A percentile compares a stretch with the other conserved stretches of the same genome.
phyloP scores from a whole-genome alignment of 2,888 invertebrate species.

The Calameuta pallipes region DNA sequence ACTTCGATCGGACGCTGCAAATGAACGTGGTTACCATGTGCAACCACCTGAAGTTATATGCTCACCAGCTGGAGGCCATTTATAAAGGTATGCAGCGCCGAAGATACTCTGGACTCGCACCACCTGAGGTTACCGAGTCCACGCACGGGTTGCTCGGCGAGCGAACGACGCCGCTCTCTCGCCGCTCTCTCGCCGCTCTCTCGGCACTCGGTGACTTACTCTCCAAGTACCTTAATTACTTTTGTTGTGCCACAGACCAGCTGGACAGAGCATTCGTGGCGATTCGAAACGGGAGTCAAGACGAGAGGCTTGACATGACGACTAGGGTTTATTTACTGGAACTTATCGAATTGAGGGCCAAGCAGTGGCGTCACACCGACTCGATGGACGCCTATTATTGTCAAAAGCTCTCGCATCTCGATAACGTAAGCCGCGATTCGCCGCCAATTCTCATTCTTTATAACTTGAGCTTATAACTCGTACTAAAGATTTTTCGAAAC shows the following conservation, averaged over 20 bases:
- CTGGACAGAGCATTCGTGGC: constrained; percentile 85
- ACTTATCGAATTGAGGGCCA: constrained; percentile 91
- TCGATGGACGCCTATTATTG: constrained; percentile 86
- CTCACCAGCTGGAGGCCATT: constrained; percentile 83
- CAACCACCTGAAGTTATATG: constrained; percentile 79
- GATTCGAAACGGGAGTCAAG: constrained; percentile 90
- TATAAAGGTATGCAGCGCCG: constrained; percentile 72
- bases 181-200: too few species aligned
- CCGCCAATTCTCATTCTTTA: too few species aligned
- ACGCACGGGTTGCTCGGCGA: too few species aligned
- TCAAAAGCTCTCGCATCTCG: constrained; percentile 64
- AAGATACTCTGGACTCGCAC: too few species aligned
- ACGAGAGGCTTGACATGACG: constrained; percentile 86
- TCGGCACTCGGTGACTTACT: neutral
- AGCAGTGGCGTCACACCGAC: constrained; percentile 89
- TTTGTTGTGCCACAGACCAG: constrained; percentile 70
- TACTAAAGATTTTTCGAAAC: neutral
- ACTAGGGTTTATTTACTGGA: constrained; percentile 90
- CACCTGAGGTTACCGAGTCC: too few species aligned
- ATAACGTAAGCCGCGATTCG: constrained; percentile 58
- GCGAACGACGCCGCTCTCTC: neutral
- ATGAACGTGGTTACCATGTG: constrained; percentile 82
- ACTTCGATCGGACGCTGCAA: constrained; percentile 77
- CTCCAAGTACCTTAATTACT: neutral
- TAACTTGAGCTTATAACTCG: neutral